Percentiles rank a stretch among this genome's conserved stretches.
These are phyloP conservation scores for Mastomys natalensis DNA, from an alignment of 2,113 vertebrate genomes.

Conservation along the genomic window DNA sequence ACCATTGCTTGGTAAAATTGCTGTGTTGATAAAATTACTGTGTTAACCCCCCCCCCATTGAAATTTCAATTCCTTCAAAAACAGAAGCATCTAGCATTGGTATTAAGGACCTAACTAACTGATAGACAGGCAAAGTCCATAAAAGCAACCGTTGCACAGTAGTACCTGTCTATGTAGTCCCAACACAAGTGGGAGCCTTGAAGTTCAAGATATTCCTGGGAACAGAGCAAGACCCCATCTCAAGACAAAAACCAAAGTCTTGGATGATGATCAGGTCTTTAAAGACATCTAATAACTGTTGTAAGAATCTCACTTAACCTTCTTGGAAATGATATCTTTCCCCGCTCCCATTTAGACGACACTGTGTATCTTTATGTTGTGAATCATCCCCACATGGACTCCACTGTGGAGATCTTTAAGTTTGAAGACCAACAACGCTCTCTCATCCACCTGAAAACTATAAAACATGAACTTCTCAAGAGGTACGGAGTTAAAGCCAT, in stretches of 20 bases:
- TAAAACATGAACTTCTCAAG: constrained; percentile 91
- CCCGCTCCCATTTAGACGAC: constrained; percentile 85
- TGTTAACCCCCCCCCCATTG: not conserved
- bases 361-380: constrained; percentile 93
- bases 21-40: not conserved
- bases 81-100: not conserved
- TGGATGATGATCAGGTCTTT: not conserved
- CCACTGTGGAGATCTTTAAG: constrained; percentile 93
- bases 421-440: constrained; percentile 91
- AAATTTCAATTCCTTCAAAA: constrained; percentile 21
- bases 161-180: not conserved
- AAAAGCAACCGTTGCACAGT: not conserved
- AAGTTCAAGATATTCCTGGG: not conserved
- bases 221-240: not conserved
- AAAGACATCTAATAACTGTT: not conserved
- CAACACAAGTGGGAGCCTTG: too few species aligned
- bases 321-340: constrained; percentile 10
- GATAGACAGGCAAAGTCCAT: not conserved
- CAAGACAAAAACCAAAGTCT: not conserved
- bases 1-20: not conserved
- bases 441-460: constrained; percentile 92
- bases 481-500: constrained; percentile 86
- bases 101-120: not conserved
- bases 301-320: not conserved
- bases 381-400: constrained; percentile 92